Base-by-base conservation (phyloP, 1,140 invertebrate genomes). In the Amyelois transitella region DNA sequence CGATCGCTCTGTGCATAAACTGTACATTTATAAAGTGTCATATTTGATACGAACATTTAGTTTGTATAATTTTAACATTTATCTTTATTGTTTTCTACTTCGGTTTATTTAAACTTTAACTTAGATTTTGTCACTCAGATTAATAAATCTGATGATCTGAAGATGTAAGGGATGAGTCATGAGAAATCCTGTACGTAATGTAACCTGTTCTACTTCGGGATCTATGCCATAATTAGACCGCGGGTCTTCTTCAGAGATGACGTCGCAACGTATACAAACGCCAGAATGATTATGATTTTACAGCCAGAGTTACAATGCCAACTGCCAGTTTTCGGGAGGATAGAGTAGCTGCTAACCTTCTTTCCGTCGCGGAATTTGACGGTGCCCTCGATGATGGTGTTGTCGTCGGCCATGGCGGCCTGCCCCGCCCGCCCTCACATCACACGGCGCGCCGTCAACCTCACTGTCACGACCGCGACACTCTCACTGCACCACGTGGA, bases 361-460 rank as follows among this genome's bases (percentile, higher is more conserved):
- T 96, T 96, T 65, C 95, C 95, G 86, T 96, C 95, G 62, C 96
- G 91, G 89, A 95, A 96, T 88, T 96, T 97, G 65, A 96, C 93
- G 66, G 93, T 93, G 65, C 95, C 95, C 89, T 96, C 96, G 72
- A 96, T 95, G 84, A 97, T 81, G 60, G 93, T 82, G 66, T 73
- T 87, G 55, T 81, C 77, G 72, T 87, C 84, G 45, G 84, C 81
- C 84, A 87, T 87, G 24, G 14, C 51, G 58, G 18, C 48, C 44
- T 55, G 14, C 43, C 10, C 54, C 14, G 18, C 19, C 43, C 8
- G 19, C 8, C 49, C 12, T 18, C 18, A 28, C 50, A 25, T 28
- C 48, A 28, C 52, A 22, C 44, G 10, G 10, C 25, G 47, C 22
- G 47, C 12, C 21, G 22, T 8, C 56, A 18, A 22, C 8, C 22